Evolutionary conservation across 2,113 vertebrate genomes (phyloP).

Genomic region (Egretta garzetta): DNA sequence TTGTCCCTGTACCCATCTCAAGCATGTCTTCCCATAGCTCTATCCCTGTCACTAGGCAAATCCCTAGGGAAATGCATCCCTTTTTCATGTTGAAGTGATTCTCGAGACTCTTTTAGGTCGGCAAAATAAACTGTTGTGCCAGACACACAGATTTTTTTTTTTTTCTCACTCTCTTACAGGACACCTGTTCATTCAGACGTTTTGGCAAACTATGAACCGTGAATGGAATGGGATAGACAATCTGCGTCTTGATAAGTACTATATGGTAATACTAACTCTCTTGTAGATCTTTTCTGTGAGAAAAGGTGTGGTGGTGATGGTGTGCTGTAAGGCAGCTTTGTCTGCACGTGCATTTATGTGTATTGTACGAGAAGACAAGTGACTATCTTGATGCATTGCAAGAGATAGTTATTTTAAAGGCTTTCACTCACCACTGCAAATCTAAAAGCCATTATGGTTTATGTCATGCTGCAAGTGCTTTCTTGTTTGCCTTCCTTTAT

Average conservation of each 20-base stretch:
- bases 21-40: not conserved
- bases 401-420: not conserved
- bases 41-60: not conserved
- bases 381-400: not conserved
- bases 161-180: constrained; percentile 71
- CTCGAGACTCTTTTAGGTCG: not conserved
- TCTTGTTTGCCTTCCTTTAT: not conserved
- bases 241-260: constrained; percentile 87
- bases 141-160: not conserved
- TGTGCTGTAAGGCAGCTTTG: not conserved
- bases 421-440: not conserved
- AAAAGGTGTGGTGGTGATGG: not conserved
- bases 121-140: not conserved
- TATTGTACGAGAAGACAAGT: not conserved
- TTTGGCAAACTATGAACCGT: constrained; percentile 88
- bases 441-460: not conserved
- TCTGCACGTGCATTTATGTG: not conserved
- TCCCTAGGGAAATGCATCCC: not conserved
- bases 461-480: not conserved
- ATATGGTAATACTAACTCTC: constrained; percentile 59
- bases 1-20: not conserved
- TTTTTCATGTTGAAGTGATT: not conserved
- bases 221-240: constrained; percentile 90
- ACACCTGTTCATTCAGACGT: constrained; percentile 83
- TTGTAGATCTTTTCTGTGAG: not conserved